A percentile compares a stretch with the other conserved stretches of the same genome.
Evolutionary conservation across 2,888 invertebrate species (phyloP).

Genomic region (Suillia variegata): DNA sequence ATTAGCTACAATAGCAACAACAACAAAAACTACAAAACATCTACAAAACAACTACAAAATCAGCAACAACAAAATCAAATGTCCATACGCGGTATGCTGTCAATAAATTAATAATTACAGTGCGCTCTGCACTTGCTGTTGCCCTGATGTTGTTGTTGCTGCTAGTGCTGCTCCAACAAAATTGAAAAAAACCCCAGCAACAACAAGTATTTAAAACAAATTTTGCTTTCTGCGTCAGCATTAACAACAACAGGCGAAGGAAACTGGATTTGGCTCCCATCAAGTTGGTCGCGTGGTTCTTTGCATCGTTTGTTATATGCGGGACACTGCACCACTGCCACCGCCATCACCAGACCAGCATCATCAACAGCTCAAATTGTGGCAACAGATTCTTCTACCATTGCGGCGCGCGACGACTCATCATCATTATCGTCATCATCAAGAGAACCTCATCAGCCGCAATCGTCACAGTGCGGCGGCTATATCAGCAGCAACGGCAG

Average conservation of each 20-base stretch:
- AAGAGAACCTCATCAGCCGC: slow-evolving; percentile 1
- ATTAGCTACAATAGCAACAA: slow-evolving; percentile 5
- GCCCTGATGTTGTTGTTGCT: too few relatives aligned
- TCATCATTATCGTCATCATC: slow-evolving; percentile 3
- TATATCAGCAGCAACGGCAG: background rate
- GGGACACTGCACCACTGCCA: background rate
- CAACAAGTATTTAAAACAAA: slow-evolving; percentile 13
- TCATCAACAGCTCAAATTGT: slow-evolving; percentile 5
- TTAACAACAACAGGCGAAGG: slow-evolving; percentile 3
- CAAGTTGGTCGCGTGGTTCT: slow-evolving; percentile 31
- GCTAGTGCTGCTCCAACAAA: background rate
- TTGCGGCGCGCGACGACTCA: background rate
- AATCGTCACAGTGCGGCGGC: background rate
- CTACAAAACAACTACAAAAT: slow-evolving; percentile 3
- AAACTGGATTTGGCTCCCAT: slow-evolving; percentile 41
- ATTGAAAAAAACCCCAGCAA: background rate
- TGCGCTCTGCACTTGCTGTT: too few relatives aligned
- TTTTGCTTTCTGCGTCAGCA: too few relatives aligned
- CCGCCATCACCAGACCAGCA: slow-evolving; percentile 6
- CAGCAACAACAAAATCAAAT: slow-evolving; percentile 21
- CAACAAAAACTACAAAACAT: slow-evolving; percentile 16
- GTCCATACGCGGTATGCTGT: slow-evolving; percentile 33
- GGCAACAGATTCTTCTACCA: too few relatives aligned
- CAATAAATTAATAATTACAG: slow-evolving; percentile 42
- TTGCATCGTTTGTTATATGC: slow-evolving; percentile 5